These are phyloP conservation scores for Leptinotarsa haldemani DNA, from an alignment of 2,888 invertebrate species.

Conservation along the genomic window DNA sequence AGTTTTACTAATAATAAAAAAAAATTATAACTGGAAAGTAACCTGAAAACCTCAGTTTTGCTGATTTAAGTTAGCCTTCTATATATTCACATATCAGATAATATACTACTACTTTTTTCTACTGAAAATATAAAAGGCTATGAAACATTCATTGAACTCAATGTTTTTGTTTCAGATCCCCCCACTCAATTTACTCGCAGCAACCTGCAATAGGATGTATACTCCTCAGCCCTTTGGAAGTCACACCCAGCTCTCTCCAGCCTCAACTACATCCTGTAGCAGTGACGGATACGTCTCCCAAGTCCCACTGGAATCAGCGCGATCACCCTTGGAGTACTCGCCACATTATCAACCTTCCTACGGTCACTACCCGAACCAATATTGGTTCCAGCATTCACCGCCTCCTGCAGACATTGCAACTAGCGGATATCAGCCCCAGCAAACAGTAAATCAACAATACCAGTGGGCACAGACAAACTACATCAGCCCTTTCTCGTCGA, in stretches of 20 bases:
- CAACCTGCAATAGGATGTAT: constrained; percentile 62
- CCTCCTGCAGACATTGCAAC: constrained; percentile 62
- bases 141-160: background rate
- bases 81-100: too few species aligned
- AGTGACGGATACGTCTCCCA: constrained; percentile 61
- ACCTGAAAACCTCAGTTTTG: too few species aligned
- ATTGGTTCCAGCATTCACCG: constrained; percentile 64
- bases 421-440: constrained; percentile 66
- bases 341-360: constrained; percentile 61
- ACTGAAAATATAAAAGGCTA: too few species aligned
- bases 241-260: constrained; percentile 59
- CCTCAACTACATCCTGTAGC: constrained; percentile 61
- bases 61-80: too few species aligned
- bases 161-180: constrained; percentile 60
- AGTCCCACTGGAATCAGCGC: constrained; percentile 58
- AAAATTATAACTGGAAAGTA: too few species aligned
- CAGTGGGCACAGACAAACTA: constrained; percentile 67
- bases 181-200: constrained; percentile 61
- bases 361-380: constrained; percentile 58
- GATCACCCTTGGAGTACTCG: constrained; percentile 61
- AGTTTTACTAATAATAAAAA: too few species aligned
- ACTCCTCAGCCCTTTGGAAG: constrained; percentile 54
- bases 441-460: constrained; percentile 66
- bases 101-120: too few species aligned
- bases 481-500: constrained; percentile 59